Evolutionary conservation across 2,113 vertebrate genomes (phyloP), one percentile per base, ranked within the genome.

Genomic region (Melanerpes formicivorus): DNA sequence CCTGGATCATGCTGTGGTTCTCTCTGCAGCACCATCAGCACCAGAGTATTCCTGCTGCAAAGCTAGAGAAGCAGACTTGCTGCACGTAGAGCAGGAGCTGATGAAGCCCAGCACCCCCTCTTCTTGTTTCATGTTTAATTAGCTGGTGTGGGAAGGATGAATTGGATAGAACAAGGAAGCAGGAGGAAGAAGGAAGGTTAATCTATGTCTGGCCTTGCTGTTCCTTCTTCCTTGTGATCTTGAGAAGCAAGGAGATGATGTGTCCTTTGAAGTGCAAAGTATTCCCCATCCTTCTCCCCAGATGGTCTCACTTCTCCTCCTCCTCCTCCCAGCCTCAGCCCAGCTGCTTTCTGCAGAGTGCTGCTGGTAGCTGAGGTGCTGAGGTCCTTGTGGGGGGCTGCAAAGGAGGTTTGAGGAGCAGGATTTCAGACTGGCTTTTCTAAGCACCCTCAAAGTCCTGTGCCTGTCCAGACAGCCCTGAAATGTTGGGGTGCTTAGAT

Each of bases 251-350:
- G 89, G 76, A 91, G 92, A 85, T 88, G 91, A 93, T 94, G 93
- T 56, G 91, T 27, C 89, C 81, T 96, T 96, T 95, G 95, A 96
- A 96, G 91, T 96, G 95, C 84, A 92, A 93, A 96, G 84, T 58
- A 86, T 55, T 91, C 90, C 72, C 66, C 25, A 32, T 77, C 82
- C 85, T 59, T 80, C 89, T 66, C 69, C 58, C 14, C 16, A 74
- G 91, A 63, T 88, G 18, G 5, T 32, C 84, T 60, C 9, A 0
- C 59, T 80, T 62, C 59, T 90, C 58, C 18, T 64, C 67, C 46
- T 50, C 46, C 72, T 76, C 52, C 56, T 82, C 42, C 59, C 72
- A 54, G n/a, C 80, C 72, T 29, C 3, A 3, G 44, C 37, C 79
- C 87, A 58, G 78, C 88, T 80, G 63, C 42, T 25, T 16, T n/a